Evolutionary conservation across 2,113 vertebrate species (phyloP), one percentile per base, ranked within the genome.

Genomic region (Collichthys lucidus): DNA sequence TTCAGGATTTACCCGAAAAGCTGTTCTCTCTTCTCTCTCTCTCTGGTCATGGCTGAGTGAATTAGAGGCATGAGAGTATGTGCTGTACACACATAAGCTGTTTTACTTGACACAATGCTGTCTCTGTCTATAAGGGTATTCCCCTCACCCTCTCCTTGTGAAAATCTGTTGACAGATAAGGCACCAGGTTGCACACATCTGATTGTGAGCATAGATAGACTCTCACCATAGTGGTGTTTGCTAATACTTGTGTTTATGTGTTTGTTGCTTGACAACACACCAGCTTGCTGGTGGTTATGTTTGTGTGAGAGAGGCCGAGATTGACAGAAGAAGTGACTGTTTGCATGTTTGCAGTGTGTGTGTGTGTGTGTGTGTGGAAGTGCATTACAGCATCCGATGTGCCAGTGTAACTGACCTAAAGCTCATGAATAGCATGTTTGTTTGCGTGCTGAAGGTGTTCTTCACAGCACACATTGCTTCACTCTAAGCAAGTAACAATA

Each of bases 401-500:
- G 68, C 74, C 68, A 46, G 60, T 62, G 61, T 77, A 60, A 80
- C 11, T 81, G 86, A 83, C 78, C 82, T 77, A 53, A 75, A 68
- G 63, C 59, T 24, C 50, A 88, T 91, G 87, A 92, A 90, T 89
- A 65, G 87, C 35, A 42, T 82, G 78, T 90, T 93, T 94, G 92
- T 93, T 85, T 90, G 84, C 46, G 19, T 77, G 62, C 77, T 57
- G 60, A 64, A 22, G 0, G 55, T 31, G 50, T 88, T 88, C 77
- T 69, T 70, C 52, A 11, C 65, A 75, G 52, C 56, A 47, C 77
- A 84, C 77, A 83, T 85, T 86, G 69, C 80, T 85, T 80, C 49
- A 88, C 79, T 80, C 57, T 59, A 53, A 79, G 83, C 74, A 88
- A 87, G 81, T 74, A 65, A 79, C 75, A 26, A 42, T 78, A 77